Percentiles rank a stretch among this genome's conserved stretches.
Evolutionary conservation across 2,797 vertebrate species (phyloP).

Genomic region (Anabas testudineus): DNA sequence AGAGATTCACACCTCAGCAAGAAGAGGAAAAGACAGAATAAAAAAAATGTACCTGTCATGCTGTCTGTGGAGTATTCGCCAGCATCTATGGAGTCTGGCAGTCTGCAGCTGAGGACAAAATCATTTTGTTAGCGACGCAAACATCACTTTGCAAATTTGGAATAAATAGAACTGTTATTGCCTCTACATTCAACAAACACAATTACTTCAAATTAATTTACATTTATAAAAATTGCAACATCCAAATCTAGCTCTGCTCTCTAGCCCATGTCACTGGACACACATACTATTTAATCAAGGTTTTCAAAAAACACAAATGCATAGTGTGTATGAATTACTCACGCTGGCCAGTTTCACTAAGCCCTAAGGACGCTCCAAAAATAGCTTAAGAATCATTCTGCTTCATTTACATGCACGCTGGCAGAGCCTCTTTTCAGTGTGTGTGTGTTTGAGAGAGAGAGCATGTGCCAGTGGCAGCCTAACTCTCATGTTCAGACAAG

Average conservation of each 20-base stretch:
- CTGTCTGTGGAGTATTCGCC: constrained; percentile 77
- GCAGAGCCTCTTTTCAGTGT: constrained; percentile 45
- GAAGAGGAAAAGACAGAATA: constrained; percentile 13
- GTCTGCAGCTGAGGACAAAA: constrained; percentile 78
- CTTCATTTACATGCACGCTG: constrained; percentile 77
- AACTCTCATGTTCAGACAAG: constrained; percentile 60
- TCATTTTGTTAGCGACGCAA: constrained; percentile 50
- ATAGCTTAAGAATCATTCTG: constrained; percentile 79
- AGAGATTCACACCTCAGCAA: constrained; percentile 28
- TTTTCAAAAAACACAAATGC: constrained; percentile 45
- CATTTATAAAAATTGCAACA: background rate
- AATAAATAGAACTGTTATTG: background rate
- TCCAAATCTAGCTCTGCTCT: constrained; percentile 11
- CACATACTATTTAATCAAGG: constrained; percentile 2
- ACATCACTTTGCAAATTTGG: constrained; percentile 6
- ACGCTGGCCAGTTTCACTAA: constrained; percentile 69
- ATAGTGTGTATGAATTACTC: constrained; percentile 72
- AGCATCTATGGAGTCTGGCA: constrained; percentile 79
- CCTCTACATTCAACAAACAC: background rate
- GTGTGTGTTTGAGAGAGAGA: constrained; percentile 18
- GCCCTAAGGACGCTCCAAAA: constrained; percentile 78
- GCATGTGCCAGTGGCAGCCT: constrained; percentile 76
- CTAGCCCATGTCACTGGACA: background rate
- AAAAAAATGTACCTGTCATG: constrained; percentile 81
- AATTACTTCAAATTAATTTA: background rate